Percentiles rank a stretch among this genome's conserved stretches.
These are phyloP conservation scores for Sinonovacula constricta DNA, from an alignment of 1,140 invertebrate genomes.

Conservation along the genomic window DNA sequence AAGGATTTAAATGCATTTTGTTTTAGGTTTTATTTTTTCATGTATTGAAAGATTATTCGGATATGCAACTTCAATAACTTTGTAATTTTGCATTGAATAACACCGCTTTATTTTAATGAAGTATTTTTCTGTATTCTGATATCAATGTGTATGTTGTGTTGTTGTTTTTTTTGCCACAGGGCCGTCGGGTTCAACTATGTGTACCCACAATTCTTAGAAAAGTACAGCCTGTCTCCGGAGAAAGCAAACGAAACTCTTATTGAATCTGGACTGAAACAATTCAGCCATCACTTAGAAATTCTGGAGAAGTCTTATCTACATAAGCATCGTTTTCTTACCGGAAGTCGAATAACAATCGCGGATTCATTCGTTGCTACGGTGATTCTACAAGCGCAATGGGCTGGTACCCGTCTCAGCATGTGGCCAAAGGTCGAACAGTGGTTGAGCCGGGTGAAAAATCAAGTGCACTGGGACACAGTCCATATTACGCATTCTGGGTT, in stretches of 20 bases:
- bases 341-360: conserved; percentile 58
- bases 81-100: no score
- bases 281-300: conserved; percentile 55
- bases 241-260: conserved; percentile 57
- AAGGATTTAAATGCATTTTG: no score
- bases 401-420: conserved; percentile 55
- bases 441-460: conserved; percentile 55
- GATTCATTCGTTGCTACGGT: conserved; percentile 61
- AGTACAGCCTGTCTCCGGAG: conserved; percentile 57
- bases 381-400: conserved; percentile 62
- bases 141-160: no score
- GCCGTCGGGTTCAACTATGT: conserved; percentile 56
- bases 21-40: no score
- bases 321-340: conserved; percentile 56
- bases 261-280: conserved; percentile 57
- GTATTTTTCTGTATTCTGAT: no score
- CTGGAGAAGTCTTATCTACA: conserved; percentile 59
- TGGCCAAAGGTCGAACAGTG: conserved; percentile 63
- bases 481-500: conserved; percentile 58
- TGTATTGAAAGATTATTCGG: no score
- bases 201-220: conserved; percentile 66
- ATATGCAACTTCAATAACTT: no score
- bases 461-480: conserved; percentile 61
- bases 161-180: conserved; percentile 47
- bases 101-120: no score